These are phyloP conservation scores for Ambastaia sidthimunki DNA, from an alignment of 2,797 vertebrate genomes.

Conservation along the genomic window DNA sequence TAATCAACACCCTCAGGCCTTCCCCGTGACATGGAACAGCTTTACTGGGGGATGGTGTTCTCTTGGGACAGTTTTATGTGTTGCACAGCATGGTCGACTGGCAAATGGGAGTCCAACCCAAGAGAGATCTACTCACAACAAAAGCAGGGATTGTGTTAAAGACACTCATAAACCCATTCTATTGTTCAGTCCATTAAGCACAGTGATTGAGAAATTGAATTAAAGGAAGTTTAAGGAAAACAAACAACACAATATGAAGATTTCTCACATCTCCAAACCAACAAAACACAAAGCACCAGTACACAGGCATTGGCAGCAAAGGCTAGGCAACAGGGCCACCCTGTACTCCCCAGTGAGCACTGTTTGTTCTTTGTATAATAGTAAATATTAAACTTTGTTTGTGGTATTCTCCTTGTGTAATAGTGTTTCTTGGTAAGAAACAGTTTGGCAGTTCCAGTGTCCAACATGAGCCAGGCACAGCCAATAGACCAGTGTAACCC, in stretches of 20 bases:
- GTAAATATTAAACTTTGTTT: not conserved
- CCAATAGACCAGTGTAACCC: conserved; percentile 26
- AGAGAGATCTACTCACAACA: conserved; percentile 52
- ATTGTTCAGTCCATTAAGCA: conserved; percentile 17
- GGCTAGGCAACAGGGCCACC: not conserved
- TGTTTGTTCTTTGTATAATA: too few species aligned
- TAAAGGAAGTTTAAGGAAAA: conserved; percentile 17
- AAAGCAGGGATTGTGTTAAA: conserved; percentile 52
- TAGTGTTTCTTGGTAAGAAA: not conserved
- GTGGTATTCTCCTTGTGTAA: conserved; percentile 5
- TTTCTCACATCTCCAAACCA: not conserved
- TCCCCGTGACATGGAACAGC: conserved; percentile 61
- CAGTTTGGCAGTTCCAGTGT: not conserved
- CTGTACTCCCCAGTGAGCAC: too few species aligned
- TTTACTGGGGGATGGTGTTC: conserved; percentile 63
- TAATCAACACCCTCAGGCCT: conserved; percentile 62
- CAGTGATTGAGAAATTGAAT: conserved; percentile 32
- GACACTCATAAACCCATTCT: conserved; percentile 23
- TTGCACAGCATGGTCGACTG: conserved; percentile 58
- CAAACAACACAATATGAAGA: not conserved
- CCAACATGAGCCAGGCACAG: conserved; percentile 22
- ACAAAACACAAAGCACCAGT: not conserved
- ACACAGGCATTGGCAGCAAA: not conserved
- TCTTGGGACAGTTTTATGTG: conserved; percentile 59
- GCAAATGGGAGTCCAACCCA: conserved; percentile 59